A percentile compares a stretch with the other conserved stretches of the same genome.
These are phyloP conservation scores for Cephus spinipes DNA, from an alignment of 2,888 invertebrate species.

Conservation along the genomic window DNA sequence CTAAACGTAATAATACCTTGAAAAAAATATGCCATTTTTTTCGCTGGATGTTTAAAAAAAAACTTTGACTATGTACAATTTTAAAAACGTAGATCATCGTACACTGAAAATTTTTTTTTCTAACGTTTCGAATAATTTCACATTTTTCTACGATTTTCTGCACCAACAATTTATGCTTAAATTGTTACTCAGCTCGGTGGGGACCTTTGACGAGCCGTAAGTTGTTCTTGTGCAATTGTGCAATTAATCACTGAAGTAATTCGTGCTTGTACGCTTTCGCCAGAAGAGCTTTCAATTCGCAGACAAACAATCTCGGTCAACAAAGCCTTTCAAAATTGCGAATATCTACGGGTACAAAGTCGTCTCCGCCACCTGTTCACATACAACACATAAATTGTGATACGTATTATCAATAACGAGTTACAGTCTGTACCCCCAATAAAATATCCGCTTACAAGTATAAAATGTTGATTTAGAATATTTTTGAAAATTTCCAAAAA, in stretches of 20 bases:
- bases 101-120: background rate
- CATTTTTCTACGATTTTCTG: background rate
- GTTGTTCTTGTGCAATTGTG: slow-evolving; percentile 20
- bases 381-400: background rate
- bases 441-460: background rate
- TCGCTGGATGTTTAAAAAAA: too few species aligned
- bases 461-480: too few species aligned
- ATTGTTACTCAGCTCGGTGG: background rate
- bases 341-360: background rate
- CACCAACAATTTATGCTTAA: background rate
- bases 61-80: too few species aligned
- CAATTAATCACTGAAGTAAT: slow-evolving; percentile 25
- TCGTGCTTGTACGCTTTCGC: slow-evolving; percentile 9
- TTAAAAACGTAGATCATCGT: too few species aligned
- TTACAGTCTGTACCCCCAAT: background rate
- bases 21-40: too few species aligned
- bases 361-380: background rate
- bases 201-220: slow-evolving; percentile 12
- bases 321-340: background rate
- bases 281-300: slow-evolving; percentile 18
- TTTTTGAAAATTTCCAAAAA: too few species aligned
- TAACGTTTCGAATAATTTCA: too few species aligned
- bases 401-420: background rate
- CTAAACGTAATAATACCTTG: too few species aligned
- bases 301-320: background rate